phyloP scores from a whole-genome alignment of 2,797 vertebrate genomes.

The Muscicapa striata region DNA sequence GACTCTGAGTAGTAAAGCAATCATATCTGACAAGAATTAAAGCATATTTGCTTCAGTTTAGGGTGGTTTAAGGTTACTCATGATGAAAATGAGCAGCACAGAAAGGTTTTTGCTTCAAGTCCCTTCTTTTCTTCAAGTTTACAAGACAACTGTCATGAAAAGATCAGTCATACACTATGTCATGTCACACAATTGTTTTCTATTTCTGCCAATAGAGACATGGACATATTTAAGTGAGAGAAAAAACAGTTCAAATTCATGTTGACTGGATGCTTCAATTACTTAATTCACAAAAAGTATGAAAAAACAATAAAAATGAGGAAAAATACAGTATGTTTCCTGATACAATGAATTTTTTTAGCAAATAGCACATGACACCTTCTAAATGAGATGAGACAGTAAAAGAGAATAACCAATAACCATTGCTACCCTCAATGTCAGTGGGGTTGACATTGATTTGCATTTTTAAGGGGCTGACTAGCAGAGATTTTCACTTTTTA shows the following conservation, averaged over 20 bases:
- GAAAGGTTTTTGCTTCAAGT: not conserved
- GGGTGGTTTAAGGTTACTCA: not conserved
- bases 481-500: not conserved
- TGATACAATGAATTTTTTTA: not conserved
- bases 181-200: not conserved
- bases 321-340: too few species aligned
- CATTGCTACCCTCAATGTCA: not conserved
- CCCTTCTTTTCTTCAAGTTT: not conserved
- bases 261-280: not conserved
- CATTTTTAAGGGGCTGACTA: not conserved
- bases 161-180: not conserved
- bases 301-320: not conserved
- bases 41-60: not conserved
- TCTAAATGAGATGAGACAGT: not conserved
- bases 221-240: not conserved
- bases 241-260: not conserved
- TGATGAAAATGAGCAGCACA: not conserved
- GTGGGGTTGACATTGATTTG: not conserved
- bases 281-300: not conserved
- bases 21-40: not conserved
- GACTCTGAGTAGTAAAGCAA: not conserved
- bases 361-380: not conserved
- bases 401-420: not conserved
- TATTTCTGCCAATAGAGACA: not conserved
- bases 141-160: not conserved